Evolutionary conservation across 1,140 invertebrate genomes (phyloP), one percentile per base, ranked within the genome.

Genomic region (Cataglyphis hispanica): DNA sequence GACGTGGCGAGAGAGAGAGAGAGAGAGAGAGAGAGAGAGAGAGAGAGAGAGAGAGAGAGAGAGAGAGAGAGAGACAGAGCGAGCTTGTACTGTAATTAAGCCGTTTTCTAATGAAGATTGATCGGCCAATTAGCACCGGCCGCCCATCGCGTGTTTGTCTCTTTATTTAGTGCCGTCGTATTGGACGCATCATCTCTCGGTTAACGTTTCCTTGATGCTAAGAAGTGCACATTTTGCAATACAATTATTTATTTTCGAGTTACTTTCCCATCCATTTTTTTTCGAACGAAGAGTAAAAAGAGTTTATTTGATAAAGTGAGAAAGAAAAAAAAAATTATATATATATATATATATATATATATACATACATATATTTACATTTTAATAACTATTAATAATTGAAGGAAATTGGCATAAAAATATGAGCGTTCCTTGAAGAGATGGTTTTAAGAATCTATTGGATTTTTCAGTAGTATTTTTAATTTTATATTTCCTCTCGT

Each of bases 41-140:
- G 43, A 2, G 2, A 46, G 43, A 46, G 4, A 46, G 43, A 46
- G 2, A 16, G 2, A 16, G 11, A 46, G 43, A 46, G 16, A 19
- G 13, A 50, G 64, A 56, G 58, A 61, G 43, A 37, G 72, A 58
- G 61, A 25, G 31, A 53, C 43, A 40, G n/a, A 37, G 72, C 84
- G 83, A 78, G 86, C 76, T 89, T 90, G 91, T 91, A 93, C 92
- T 92, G 92, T 93, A 93, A 93, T 93, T 93, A 93, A 93, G 87
- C 88, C 88, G 85, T 90, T 91, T 93, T 93, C 92, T 93, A 93
- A 93, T 93, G 93, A 93, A 93, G 93, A 93, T 93, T 91, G 92
- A 93, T 93, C 85, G 92, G 88, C 87, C 92, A 93, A 93, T 93
- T 93, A 93, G 92, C 91, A 87, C 86, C 81, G 86, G 87, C 90